phyloP scores from a whole-genome alignment of 1,140 invertebrate genomes.

The Calliphora vicina region DNA sequence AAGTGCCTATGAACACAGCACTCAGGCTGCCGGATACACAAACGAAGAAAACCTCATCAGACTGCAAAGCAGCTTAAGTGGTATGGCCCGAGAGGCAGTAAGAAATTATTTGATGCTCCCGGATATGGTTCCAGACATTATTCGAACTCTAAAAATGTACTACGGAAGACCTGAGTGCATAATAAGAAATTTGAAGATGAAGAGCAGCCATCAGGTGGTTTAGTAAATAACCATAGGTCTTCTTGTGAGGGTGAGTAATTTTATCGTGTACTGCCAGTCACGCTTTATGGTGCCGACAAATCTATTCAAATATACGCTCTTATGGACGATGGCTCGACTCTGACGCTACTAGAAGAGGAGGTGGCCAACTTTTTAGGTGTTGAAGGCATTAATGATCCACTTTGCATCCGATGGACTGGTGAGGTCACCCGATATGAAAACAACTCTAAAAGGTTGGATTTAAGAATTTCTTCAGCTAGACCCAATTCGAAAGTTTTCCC shows the following conservation, averaged over 20 bases:
- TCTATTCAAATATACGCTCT: slow-evolving; percentile 5
- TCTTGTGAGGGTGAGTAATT: not conserved
- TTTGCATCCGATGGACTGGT: slow-evolving; percentile 27
- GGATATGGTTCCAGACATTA: not conserved
- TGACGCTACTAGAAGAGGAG: not conserved
- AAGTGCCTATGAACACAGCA: slow-evolving; percentile 26
- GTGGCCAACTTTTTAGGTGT: not conserved
- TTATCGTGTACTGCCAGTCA: not conserved
- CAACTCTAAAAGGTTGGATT: not conserved
- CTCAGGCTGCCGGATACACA: slow-evolving; percentile 14
- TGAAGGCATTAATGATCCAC: not conserved
- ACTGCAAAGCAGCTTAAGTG: slow-evolving; percentile 12
- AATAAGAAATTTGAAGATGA: not conserved
- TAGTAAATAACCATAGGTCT: not conserved
- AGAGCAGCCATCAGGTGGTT: not conserved
- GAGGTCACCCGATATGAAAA: not conserved
- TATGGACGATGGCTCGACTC: slow-evolving; percentile 13
- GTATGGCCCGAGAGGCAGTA: not conserved
- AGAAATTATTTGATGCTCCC: slow-evolving; percentile 11
- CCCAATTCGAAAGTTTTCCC: not conserved
- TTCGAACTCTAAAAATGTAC: not conserved
- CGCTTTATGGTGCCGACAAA: not conserved
- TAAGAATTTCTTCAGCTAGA: not conserved
- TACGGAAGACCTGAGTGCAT: not conserved
- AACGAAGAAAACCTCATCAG: slow-evolving; percentile 36